Conservation (phyloP, 2,888 invertebrate genomes). For the Argyresthia goedartella region DNA sequence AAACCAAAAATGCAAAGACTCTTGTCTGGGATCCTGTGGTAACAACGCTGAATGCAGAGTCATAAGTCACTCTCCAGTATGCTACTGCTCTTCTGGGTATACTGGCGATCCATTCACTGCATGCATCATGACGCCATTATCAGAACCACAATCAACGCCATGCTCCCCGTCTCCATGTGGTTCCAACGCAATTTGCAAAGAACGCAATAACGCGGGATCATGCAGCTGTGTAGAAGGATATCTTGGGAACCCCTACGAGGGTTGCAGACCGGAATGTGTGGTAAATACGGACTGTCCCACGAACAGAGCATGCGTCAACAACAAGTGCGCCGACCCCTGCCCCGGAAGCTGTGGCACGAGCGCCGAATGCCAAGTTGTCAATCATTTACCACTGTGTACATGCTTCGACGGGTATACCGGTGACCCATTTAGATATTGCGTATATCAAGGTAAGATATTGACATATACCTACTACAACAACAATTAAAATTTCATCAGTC, state of each 20-base stretch:
- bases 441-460: slow-evolving; percentile 47
- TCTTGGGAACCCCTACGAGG: slow-evolving; percentile 84
- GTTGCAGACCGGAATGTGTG: slow-evolving; percentile 81
- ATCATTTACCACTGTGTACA: slow-evolving; percentile 77
- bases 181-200: slow-evolving; percentile 74
- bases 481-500: neutral
- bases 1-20: slow-evolving; percentile 82
- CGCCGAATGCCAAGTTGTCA: slow-evolving; percentile 80
- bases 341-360: slow-evolving; percentile 83
- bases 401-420: slow-evolving; percentile 79
- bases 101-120: slow-evolving; percentile 83
- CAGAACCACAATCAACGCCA: slow-evolving; percentile 55
- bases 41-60: slow-evolving; percentile 81
- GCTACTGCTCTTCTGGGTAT: slow-evolving; percentile 77
- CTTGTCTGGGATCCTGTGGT: slow-evolving; percentile 81
- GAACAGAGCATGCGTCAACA: slow-evolving; percentile 77
- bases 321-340: slow-evolving; percentile 82
- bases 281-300: slow-evolving; percentile 80
- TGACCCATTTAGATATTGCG: slow-evolving; percentile 80
- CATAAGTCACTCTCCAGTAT: slow-evolving; percentile 82
- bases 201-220: slow-evolving; percentile 71
- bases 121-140: slow-evolving; percentile 55
- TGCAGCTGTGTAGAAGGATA: slow-evolving; percentile 80
- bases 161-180: slow-evolving; percentile 76
- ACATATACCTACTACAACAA: no score